A percentile compares a stretch with the other conserved stretches of the same genome.
These are phyloP conservation scores for Pristionchus fissidentatus DNA, from an alignment of 2,888 invertebrate species.

Conservation along the genomic window DNA sequence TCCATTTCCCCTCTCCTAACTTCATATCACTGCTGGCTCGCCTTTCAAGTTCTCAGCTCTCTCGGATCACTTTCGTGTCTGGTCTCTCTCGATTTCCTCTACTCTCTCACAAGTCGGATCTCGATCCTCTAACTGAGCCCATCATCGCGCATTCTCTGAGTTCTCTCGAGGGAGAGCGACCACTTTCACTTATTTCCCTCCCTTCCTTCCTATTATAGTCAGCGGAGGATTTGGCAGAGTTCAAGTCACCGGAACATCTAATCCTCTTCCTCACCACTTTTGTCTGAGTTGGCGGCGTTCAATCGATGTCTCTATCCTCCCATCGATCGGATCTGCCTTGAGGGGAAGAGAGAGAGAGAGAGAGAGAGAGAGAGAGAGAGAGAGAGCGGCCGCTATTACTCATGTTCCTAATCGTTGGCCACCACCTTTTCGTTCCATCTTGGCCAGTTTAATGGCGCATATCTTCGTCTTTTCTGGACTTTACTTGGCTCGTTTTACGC, in stretches of 20 bases:
- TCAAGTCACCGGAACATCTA: background rate
- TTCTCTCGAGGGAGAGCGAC: background rate
- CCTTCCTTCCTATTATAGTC: conserved; percentile 29
- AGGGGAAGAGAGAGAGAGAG: too few species aligned
- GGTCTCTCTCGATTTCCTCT: background rate
- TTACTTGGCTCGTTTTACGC: conserved; percentile 9
- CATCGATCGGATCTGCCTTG: conserved; percentile 23
- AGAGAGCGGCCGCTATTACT: conserved; percentile 32
- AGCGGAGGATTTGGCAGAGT: background rate
- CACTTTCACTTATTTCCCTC: conserved; percentile 21
- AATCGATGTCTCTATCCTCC: background rate
- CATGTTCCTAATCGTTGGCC: conserved; percentile 35
- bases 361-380: too few species aligned
- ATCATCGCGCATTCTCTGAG: conserved; percentile 34
- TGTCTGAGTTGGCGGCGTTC: too few species aligned
- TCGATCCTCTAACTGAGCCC: conserved; percentile 34
- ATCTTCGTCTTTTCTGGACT: conserved; percentile 4
- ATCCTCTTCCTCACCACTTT: background rate
- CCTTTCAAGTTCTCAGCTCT: conserved; percentile 44
- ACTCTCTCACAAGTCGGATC: background rate
- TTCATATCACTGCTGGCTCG: conserved; percentile 42
- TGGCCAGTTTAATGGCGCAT: conserved; percentile 42
- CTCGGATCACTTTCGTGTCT: conserved; percentile 31
- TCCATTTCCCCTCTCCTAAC: background rate
- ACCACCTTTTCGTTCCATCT: background rate